A percentile compares a stretch with the other conserved stretches of the same genome.
phyloP scores from a whole-genome alignment of 2,888 invertebrate species.

The Chrysolina haemoptera region DNA sequence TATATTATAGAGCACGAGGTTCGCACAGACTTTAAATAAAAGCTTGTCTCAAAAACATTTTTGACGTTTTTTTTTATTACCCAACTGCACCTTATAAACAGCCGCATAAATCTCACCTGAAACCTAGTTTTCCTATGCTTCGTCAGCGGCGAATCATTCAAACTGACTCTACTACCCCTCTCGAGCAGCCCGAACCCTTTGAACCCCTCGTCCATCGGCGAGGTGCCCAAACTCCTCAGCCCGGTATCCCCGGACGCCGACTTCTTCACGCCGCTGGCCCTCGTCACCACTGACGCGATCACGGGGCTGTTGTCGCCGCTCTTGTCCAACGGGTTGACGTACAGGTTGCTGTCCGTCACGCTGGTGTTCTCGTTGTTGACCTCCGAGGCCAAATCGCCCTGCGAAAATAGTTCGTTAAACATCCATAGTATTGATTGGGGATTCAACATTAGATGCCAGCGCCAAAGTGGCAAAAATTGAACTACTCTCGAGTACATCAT shows the following conservation, averaged over 20 bases:
- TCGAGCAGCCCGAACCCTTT: slow-evolving; percentile 68
- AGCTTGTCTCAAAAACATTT: too few species aligned
- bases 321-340: slow-evolving; percentile 89
- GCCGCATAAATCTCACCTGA: slow-evolving; percentile 73
- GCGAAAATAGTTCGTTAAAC: too few species aligned
- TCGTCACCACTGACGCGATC: slow-evolving; percentile 60
- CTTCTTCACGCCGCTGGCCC: slow-evolving; percentile 76
- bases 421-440: too few species aligned
- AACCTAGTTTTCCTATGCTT: slow-evolving; percentile 90
- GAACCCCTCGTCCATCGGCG: slow-evolving; percentile 74
- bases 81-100: neutral
- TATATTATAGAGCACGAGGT: too few species aligned
- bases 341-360: slow-evolving; percentile 83
- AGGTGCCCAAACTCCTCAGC: slow-evolving; percentile 77
- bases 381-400: slow-evolving; percentile 71
- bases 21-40: too few species aligned
- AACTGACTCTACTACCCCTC: slow-evolving; percentile 74
- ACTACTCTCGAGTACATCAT: too few species aligned
- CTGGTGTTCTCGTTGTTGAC: slow-evolving; percentile 64
- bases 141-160: slow-evolving; percentile 79
- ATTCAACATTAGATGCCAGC: too few species aligned
- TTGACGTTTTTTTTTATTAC: too few species aligned
- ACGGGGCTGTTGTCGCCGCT: slow-evolving; percentile 69
- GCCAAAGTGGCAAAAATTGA: too few species aligned
- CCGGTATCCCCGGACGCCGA: slow-evolving; percentile 86